Conservation (phyloP, 2,888 invertebrate species). For the Hypercompe scribonia region DNA sequence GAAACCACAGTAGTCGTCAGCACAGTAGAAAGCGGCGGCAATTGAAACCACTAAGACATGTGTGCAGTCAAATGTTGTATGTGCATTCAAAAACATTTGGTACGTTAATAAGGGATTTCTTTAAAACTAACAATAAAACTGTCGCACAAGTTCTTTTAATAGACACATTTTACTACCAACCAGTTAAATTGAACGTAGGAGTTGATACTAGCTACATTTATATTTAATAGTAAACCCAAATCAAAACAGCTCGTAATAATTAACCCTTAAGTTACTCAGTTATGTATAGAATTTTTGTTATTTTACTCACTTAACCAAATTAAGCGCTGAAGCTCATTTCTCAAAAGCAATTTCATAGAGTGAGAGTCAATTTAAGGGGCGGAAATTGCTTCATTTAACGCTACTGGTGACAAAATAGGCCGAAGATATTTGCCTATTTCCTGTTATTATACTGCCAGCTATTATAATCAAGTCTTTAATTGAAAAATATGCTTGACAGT, state of each 20-base stretch:
- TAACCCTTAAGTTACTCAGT: conserved; percentile 40
- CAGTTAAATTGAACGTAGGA: conserved; percentile 3
- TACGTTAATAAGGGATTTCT: background rate
- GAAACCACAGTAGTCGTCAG: too few relatives aligned
- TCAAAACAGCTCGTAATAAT: conserved; percentile 36
- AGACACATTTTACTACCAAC: background rate
- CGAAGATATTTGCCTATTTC: conserved; percentile 58
- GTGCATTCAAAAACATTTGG: too few relatives aligned
- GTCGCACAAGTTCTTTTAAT: background rate
- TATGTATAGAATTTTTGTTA: conserved; percentile 57
- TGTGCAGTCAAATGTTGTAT: too few relatives aligned
- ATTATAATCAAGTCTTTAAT: conserved; percentile 39
- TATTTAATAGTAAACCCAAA: conserved; percentile 26
- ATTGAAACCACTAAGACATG: too few relatives aligned
- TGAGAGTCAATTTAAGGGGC: conserved; percentile 69
- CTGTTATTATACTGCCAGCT: conserved; percentile 39
- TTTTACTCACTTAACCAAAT: conserved; percentile 63
- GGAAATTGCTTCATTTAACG: conserved; percentile 76
- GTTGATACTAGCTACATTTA: conserved; percentile 13
- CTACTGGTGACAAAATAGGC: conserved; percentile 66
- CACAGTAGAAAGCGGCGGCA: too few relatives aligned
- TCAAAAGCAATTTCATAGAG: conserved; percentile 64
- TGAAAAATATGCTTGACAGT: conserved; percentile 16
- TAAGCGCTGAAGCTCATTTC: conserved; percentile 65
- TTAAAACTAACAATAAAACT: background rate